Percentiles rank a stretch among this genome's conserved stretches.
phyloP scores from a whole-genome alignment of 2,797 vertebrate genomes.

The Erethizon dorsatum region DNA sequence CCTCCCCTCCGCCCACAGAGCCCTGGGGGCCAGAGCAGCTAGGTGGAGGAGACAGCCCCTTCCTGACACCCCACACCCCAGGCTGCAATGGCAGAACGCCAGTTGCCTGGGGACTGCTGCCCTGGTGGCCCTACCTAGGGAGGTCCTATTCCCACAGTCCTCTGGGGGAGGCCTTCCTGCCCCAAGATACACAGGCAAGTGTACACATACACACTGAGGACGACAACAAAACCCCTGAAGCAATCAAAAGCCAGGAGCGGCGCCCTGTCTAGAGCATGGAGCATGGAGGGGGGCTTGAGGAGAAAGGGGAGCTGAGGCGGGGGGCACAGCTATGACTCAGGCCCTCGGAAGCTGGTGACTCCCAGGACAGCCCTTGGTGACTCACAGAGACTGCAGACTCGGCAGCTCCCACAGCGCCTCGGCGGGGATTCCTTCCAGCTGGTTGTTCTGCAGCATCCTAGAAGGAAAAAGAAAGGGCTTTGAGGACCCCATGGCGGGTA shows the following conservation, averaged over 20 bases:
- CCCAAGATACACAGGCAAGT: background rate
- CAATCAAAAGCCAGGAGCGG: background rate
- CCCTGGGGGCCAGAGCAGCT: background rate
- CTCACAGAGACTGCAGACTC: conserved; percentile 98
- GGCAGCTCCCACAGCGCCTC: conserved; percentile 96
- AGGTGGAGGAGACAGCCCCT: background rate
- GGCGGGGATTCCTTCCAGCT: conserved; percentile 93
- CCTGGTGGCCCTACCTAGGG: conserved; percentile 81
- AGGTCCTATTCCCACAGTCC: conserved; percentile 85
- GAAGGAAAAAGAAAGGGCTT: conserved; percentile 72
- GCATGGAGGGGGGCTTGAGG: conserved; percentile 77
- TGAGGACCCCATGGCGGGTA: background rate
- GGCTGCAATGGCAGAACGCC: conserved; percentile 28
- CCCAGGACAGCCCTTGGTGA: conserved; percentile 82
- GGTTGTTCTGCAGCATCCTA: conserved; percentile 99
- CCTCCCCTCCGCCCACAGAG: background rate
- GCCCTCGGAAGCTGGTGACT: conserved; percentile 68
- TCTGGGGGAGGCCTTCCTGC: conserved; percentile 55
- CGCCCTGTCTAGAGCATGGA: conserved; percentile 54
- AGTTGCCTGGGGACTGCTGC: conserved; percentile 59
- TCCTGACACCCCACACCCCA: background rate
- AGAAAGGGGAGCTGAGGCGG: conserved; percentile 43
- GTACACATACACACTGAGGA: background rate
- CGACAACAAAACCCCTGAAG: background rate
- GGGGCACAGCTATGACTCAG: conserved; percentile 64